These are phyloP conservation scores for Lasiurus cinereus DNA, from an alignment of 2,113 vertebrate species.

Conservation along the genomic window DNA sequence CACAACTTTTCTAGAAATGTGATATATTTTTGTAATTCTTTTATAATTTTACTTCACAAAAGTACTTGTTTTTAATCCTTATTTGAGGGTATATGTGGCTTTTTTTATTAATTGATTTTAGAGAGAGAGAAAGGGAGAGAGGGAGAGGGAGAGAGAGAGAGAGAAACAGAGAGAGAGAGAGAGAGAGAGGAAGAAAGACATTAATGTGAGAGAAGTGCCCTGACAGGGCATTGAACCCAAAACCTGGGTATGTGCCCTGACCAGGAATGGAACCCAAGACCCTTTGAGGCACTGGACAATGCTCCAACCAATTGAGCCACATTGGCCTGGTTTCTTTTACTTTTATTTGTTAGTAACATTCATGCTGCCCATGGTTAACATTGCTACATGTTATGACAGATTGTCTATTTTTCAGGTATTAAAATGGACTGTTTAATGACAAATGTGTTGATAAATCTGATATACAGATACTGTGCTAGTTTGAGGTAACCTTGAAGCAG, in stretches of 20 bases:
- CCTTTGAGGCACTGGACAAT: too few relatives aligned
- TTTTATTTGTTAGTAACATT: not conserved
- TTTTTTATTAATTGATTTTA: too few relatives aligned
- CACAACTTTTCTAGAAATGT: not conserved
- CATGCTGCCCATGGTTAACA: not conserved
- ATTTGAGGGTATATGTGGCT: too few relatives aligned
- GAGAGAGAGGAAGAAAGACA: too few relatives aligned
- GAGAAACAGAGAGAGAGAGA: too few relatives aligned
- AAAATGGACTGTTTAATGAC: not conserved
- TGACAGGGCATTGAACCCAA: too few relatives aligned
- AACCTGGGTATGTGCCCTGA: too few relatives aligned
- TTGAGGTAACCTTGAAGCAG: not conserved
- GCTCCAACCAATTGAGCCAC: too few relatives aligned
- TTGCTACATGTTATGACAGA: not conserved
- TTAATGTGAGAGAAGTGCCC: too few relatives aligned
- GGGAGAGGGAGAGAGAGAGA: too few relatives aligned
- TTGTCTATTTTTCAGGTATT: not conserved
- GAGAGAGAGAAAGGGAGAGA: too few relatives aligned
- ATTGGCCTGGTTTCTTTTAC: not conserved
- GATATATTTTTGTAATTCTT: not conserved
- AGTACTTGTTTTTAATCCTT: not conserved
- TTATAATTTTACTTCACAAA: slow-evolving; percentile 12
- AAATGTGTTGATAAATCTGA: not conserved
- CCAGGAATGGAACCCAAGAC: too few relatives aligned
- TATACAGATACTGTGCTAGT: not conserved